Evolutionary conservation across 1,140 invertebrate species (phyloP).

Genomic region (Heliconius congener): DNA sequence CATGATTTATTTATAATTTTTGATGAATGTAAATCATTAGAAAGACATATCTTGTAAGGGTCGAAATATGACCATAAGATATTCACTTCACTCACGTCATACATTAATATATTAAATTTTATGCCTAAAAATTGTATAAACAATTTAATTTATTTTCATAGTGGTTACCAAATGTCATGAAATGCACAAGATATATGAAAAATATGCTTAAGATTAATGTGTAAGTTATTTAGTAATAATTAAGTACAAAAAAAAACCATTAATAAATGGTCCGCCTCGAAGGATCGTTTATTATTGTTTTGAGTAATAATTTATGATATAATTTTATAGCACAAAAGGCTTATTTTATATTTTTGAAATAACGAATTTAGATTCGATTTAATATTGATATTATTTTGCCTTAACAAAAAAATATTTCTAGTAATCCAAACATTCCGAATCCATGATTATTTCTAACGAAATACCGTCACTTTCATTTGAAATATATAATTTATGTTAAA

Average conservation of each 20-base stretch:
- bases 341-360: background rate
- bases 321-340: background rate
- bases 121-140: background rate
- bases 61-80: too few relatives aligned
- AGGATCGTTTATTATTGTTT: slow-evolving; percentile 3
- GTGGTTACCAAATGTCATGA: background rate
- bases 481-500: slow-evolving; percentile 16
- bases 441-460: background rate
- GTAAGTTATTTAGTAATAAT: background rate
- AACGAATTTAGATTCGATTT: background rate
- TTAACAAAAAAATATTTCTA: too few relatives aligned
- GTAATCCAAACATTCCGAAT: background rate
- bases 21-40: background rate
- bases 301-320: background rate
- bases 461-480: too few relatives aligned
- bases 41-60: background rate
- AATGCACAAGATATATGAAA: background rate
- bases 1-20: background rate
- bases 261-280: slow-evolving; percentile 5
- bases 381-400: background rate
- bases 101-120: background rate
- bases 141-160: background rate
- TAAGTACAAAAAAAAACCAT: background rate
- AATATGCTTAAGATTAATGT: background rate
- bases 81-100: too few relatives aligned